Evolutionary conservation across 2,888 invertebrate genomes (phyloP).

Genomic region (Orthosia incerta): DNA sequence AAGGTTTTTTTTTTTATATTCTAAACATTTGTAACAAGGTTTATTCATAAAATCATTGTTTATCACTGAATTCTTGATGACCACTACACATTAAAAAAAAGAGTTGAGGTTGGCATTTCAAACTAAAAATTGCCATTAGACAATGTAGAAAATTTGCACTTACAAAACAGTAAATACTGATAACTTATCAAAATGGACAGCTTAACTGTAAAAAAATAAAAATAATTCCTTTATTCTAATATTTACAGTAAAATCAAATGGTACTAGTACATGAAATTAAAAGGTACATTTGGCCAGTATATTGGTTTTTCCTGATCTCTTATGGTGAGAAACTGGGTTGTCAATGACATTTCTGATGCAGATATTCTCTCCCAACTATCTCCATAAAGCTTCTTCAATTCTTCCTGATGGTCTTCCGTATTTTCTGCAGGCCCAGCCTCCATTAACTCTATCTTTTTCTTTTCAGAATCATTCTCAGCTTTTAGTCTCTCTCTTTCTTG

Average conservation of each 20-base stretch:
- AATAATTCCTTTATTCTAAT: background rate
- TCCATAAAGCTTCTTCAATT: slow-evolving; percentile 92
- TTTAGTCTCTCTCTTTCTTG: slow-evolving; percentile 77
- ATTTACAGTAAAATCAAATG: background rate
- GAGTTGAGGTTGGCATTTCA: background rate
- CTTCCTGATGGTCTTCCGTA: slow-evolving; percentile 75
- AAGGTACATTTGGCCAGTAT: slow-evolving; percentile 94
- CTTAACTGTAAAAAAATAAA: background rate
- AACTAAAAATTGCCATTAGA: background rate
- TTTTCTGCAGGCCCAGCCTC: slow-evolving; percentile 70
- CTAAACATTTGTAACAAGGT: no score
- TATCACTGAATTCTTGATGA: background rate
- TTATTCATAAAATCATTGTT: background rate
- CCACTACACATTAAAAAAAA: background rate
- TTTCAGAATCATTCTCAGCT: slow-evolving; percentile 66
- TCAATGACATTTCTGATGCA: slow-evolving; percentile 94
- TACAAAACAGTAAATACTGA: background rate
- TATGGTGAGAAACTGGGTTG: slow-evolving; percentile 92
- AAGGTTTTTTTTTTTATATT: no score
- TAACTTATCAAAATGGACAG: background rate
- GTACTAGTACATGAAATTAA: slow-evolving; percentile 82
- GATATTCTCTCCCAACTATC: slow-evolving; percentile 92
- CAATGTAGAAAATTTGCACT: background rate
- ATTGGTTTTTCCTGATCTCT: slow-evolving; percentile 91
- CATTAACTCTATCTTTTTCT: slow-evolving; percentile 54